Conservation (phyloP, 2,113 vertebrate species). For the Zingel zingel region DNA sequence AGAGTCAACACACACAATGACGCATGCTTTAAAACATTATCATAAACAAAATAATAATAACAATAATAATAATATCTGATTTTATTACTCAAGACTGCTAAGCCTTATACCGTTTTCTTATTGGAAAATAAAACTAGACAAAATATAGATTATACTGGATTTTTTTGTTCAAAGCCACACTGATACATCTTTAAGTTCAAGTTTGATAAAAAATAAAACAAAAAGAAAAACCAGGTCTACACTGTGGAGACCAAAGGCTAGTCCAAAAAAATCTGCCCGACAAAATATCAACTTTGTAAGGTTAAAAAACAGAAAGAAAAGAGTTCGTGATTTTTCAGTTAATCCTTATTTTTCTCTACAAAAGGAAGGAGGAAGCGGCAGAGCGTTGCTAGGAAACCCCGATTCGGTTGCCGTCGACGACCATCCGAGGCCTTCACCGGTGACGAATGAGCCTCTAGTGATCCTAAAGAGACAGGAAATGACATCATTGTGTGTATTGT, state of each 20-base stretch:
- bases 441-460: constrained; percentile 87
- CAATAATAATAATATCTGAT: constrained; percentile 75
- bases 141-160: constrained; percentile 83
- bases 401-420: constrained; percentile 81
- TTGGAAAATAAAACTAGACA: constrained; percentile 89
- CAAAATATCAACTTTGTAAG: constrained; percentile 79
- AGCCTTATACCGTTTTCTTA: constrained; percentile 84
- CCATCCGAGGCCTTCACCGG: constrained; percentile 68
- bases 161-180: constrained; percentile 87
- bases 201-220: constrained; percentile 77
- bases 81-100: constrained; percentile 92
- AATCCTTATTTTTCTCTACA: constrained; percentile 83
- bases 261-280: constrained; percentile 74
- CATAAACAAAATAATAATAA: constrained; percentile 68
- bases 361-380: constrained; percentile 88
- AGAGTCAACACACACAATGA: constrained; percentile 75
- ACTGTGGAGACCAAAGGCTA: constrained; percentile 66
- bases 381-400: constrained; percentile 91
- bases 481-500: constrained; percentile 10
- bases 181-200: constrained; percentile 79
- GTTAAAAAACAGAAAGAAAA: constrained; percentile 84
- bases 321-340: constrained; percentile 82
- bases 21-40: constrained; percentile 80
- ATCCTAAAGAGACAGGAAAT: constrained; percentile 84
- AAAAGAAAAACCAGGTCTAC: constrained; percentile 71